Evolutionary conservation across 2,113 vertebrate species (phyloP).

Genomic region (Fulmarus glacialis): DNA sequence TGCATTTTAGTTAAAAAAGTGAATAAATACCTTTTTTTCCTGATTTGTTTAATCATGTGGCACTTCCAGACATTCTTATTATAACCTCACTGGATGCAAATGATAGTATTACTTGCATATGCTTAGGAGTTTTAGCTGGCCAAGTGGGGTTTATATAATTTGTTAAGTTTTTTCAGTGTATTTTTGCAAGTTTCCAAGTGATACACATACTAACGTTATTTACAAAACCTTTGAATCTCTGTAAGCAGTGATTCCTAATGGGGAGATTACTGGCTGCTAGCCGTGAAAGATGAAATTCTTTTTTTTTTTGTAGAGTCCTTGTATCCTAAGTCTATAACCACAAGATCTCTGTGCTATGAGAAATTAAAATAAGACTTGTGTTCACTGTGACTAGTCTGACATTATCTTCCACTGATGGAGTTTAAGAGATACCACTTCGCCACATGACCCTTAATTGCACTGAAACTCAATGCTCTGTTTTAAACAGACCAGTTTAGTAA

Average conservation of each 20-base stretch:
- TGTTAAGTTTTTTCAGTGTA: background rate
- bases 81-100: background rate
- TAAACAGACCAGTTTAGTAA: conserved; percentile 1
- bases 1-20: background rate
- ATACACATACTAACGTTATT: background rate
- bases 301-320: background rate
- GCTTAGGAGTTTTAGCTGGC: background rate
- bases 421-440: background rate
- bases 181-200: background rate
- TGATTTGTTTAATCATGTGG: background rate
- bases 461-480: background rate
- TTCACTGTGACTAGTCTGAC: background rate
- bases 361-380: background rate
- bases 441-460: background rate
- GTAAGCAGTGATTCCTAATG: background rate
- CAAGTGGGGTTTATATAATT: background rate
- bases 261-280: background rate
- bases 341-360: background rate
- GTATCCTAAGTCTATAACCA: background rate
- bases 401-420: background rate
- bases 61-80: background rate
- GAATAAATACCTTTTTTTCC: background rate
- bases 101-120: background rate
- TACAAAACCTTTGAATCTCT: background rate
- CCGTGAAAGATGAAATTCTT: background rate